Percentiles rank a stretch among this genome's conserved stretches.
Evolutionary conservation across 2,113 vertebrate genomes (phyloP).

Genomic region (Micromys minutus): DNA sequence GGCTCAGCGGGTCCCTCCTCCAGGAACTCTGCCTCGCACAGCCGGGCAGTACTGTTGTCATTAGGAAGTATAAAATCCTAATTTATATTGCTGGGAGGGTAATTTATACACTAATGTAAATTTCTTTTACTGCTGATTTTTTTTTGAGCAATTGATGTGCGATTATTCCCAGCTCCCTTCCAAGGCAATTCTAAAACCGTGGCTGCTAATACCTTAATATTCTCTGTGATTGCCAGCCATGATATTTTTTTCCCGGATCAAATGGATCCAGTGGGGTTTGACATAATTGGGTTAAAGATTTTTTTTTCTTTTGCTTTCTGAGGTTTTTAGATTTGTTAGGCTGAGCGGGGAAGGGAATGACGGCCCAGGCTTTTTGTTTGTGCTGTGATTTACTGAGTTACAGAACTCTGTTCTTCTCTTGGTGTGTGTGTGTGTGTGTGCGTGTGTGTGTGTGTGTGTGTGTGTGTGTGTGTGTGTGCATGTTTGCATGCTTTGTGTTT

Average conservation of each 20-base stretch:
- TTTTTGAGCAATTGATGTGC: constrained; percentile 75
- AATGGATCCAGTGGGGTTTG: constrained; percentile 77
- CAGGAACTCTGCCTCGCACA: constrained; percentile 72
- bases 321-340: constrained; percentile 38
- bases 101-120: constrained; percentile 78
- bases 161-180: constrained; percentile 73
- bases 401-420: neutral
- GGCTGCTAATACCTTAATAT: constrained; percentile 78
- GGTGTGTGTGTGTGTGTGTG: too few relatives aligned
- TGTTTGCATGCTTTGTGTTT: too few relatives aligned
- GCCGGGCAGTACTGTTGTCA: constrained; percentile 69
- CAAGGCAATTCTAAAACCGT: constrained; percentile 50
- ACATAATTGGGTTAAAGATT: constrained; percentile 80
- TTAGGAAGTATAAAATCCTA: constrained; percentile 79
- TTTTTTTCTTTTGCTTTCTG: constrained; percentile 67
- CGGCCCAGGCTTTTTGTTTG: neutral
- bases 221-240: constrained; percentile 80
- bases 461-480: neutral
- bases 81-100: constrained; percentile 78
- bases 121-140: constrained; percentile 74
- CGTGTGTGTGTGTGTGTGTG: neutral
- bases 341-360: neutral
- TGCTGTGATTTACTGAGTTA: neutral
- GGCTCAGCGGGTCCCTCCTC: neutral
- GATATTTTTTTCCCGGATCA: constrained; percentile 73